These are phyloP conservation scores for Mustela nigripes DNA, from an alignment of 2,113 vertebrate species.

Conservation along the genomic window DNA sequence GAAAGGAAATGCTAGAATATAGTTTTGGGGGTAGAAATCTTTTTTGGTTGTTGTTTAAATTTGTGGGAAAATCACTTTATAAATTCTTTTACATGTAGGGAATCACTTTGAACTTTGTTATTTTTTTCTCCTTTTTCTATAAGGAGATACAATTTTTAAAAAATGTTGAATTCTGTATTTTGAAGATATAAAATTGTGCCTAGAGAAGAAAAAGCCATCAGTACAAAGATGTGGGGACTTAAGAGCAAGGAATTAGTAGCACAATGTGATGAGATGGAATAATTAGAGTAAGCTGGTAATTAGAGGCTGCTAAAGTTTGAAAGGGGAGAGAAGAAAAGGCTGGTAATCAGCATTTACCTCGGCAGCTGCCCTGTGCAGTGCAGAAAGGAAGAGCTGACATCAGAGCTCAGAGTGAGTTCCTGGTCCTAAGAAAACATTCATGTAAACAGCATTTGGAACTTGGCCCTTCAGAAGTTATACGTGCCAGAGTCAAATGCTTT, in stretches of 20 bases:
- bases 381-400: not conserved
- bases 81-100: not conserved
- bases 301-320: not conserved
- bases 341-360: not conserved
- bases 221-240: not conserved
- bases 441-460: not conserved
- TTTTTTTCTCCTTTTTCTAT: not conserved
- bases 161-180: not conserved
- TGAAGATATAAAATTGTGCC: not conserved
- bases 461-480: not conserved
- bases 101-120: not conserved
- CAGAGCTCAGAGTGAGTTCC: not conserved
- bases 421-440: not conserved
- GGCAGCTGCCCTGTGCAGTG: too few species aligned
- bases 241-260: constrained; percentile 35
- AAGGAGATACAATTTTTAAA: not conserved
- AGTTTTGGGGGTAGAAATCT: not conserved
- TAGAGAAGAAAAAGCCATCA: not conserved
- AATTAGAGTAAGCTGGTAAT: constrained; percentile 47
- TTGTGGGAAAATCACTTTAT: not conserved
- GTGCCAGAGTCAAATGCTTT: not conserved
- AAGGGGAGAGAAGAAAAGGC: not conserved
- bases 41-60: not conserved
- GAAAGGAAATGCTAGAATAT: not conserved
- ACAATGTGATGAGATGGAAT: not conserved